A percentile compares a stretch with the other conserved stretches of the same genome.
Evolutionary conservation across 2,113 vertebrate genomes (phyloP).

Genomic region (Cheilinus undulatus): DNA sequence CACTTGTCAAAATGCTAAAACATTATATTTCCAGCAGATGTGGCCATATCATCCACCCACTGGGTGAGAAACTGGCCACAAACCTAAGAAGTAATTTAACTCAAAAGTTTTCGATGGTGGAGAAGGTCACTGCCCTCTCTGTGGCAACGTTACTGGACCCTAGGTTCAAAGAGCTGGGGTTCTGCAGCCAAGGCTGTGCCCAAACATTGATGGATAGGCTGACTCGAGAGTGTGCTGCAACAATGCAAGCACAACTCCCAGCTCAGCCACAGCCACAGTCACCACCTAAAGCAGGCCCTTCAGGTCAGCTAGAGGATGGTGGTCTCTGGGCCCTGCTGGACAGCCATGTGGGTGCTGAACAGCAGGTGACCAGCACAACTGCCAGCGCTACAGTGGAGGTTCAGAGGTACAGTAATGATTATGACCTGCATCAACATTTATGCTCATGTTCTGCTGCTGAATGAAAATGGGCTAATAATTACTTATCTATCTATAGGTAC

Average conservation of each 20-base stretch:
- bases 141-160: not conserved
- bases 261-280: not conserved
- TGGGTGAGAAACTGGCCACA: not conserved
- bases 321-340: too few relatives aligned
- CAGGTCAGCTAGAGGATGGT: too few relatives aligned
- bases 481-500: conserved; percentile 1
- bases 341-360: too few relatives aligned
- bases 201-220: not conserved
- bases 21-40: conserved; percentile 1
- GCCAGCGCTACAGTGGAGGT: conserved; percentile 2
- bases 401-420: conserved; percentile 1
- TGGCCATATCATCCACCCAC: not conserved
- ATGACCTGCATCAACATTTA: conserved; percentile 7
- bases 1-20: not conserved
- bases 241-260: not conserved
- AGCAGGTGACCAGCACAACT: conserved; percentile 2
- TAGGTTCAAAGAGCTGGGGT: conserved; percentile 4
- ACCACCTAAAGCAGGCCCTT: not conserved
- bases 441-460: conserved; percentile 1
- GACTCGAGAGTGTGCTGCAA: not conserved
- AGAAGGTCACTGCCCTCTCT: too few relatives aligned
- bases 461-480: not conserved
- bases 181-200: conserved; percentile 1
- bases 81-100: not conserved
- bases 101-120: not conserved